Evolutionary conservation across 2,888 invertebrate species (phyloP).

Genomic region (Chloromyia formosa): DNA sequence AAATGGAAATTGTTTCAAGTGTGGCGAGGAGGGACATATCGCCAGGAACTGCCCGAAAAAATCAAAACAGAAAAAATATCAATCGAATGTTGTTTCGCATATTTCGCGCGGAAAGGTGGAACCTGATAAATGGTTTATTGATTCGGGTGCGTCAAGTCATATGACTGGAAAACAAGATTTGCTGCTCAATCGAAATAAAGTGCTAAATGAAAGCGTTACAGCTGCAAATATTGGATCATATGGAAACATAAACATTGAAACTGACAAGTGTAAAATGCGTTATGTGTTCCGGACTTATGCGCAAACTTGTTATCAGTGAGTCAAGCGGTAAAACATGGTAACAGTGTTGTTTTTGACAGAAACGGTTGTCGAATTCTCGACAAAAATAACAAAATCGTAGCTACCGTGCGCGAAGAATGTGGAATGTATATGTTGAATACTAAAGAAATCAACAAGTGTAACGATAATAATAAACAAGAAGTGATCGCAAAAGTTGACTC

Average conservation of each 20-base stretch:
- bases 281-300: neutral
- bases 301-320: neutral
- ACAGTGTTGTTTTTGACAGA: neutral
- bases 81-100: neutral
- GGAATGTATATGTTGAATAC: neutral
- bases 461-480: neutral
- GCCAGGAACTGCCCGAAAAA: too few species aligned
- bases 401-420: neutral
- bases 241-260: neutral
- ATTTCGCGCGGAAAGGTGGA: neutral
- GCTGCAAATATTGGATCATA: neutral
- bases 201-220: neutral
- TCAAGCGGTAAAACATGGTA: neutral
- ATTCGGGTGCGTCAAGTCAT: neutral
- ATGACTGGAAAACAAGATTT: neutral
- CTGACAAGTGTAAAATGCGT: too few species aligned
- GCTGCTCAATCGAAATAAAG: too few species aligned
- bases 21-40: neutral
- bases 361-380: neutral
- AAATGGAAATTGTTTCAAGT: neutral
- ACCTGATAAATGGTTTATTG: neutral
- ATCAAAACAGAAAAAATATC: too few species aligned
- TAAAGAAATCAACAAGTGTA: neutral
- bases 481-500: neutral
- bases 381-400: too few species aligned